Base-by-base conservation (phyloP, 2,888 invertebrate genomes). In the Drosophila pseudotakahashii region DNA sequence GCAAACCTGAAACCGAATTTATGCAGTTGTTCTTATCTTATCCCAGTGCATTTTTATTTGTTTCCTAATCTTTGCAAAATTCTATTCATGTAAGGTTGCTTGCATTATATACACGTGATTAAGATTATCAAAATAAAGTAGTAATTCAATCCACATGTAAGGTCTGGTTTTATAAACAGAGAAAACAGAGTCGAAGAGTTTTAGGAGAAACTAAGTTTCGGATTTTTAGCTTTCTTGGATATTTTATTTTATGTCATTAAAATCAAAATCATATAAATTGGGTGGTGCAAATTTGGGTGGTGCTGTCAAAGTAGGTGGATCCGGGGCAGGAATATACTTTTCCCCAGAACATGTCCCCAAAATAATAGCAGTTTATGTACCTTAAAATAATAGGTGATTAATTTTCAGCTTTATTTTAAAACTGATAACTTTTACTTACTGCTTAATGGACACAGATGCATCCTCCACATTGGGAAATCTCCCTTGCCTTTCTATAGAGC, bases 11-110 rank as follows among this genome's bases (percentile, higher is more conserved):
- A 45, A 1, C 39, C 10, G 9, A 39, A 11, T 62, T 61, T 64
- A 61, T 58, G 44, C 39, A 52, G 30, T 45, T 7, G 0, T 0
- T 11, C 30, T 69, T 54, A 77, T 77, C 82, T 77, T 55, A 73
- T 81, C 75, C 11, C 34, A 19, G 54, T 16, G 34, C 34, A 63
- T n/a, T n/a, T 11, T 19, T 42, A 11, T 11, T 19, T 42, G 10
- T 11, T 47, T 14, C 26, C 9, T 47, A 30, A 47, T 26, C 45
- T 45, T 10, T 0, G 26, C 42, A 16, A 19, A 10, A 4, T 5
- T 14, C 5, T 14, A 13, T 47, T 44, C 4, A 23, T 3, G 13
- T n/a, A 13, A 7, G 13, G 1, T 7, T 14, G n/a, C 5, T 5
- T 14, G 26, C 45, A 14, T 11, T 14, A 14, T 10, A 26, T 14